A percentile compares a stretch with the other conserved stretches of the same genome.
Conservation (phyloP, 2,797 vertebrate genomes). For the Trachops cirrhosus region DNA sequence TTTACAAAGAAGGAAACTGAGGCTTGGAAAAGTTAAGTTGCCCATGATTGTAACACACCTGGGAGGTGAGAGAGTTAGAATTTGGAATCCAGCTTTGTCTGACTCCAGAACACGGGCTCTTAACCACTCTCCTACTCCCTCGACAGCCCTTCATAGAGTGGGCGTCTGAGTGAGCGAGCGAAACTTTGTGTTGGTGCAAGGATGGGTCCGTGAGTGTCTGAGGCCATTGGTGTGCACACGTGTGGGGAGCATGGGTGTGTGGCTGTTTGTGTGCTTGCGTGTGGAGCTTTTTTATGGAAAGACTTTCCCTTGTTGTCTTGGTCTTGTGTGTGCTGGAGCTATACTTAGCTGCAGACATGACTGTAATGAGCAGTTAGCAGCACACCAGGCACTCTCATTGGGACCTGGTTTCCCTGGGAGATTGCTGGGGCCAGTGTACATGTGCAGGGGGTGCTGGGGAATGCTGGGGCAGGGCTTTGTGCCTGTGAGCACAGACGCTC, state of each 20-base stretch:
- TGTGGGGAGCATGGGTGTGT: not conserved
- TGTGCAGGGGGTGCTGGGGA: constrained; percentile 19
- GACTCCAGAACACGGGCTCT: not conserved
- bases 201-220: not conserved
- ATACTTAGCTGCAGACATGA: constrained; percentile 73
- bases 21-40: not conserved
- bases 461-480: not conserved
- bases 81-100: not conserved
- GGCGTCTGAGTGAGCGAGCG: not conserved
- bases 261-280: constrained; percentile 32
- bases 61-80: not conserved
- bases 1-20: constrained; percentile 18
- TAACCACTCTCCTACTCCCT: not conserved
- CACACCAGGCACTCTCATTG: constrained; percentile 55
- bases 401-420: constrained; percentile 77
- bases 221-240: not conserved
- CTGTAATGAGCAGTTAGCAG: constrained; percentile 72
- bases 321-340: constrained; percentile 65
- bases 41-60: not conserved
- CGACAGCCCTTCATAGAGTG: not conserved
- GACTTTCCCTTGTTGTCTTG: constrained; percentile 67
- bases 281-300: constrained; percentile 31
- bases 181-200: not conserved
- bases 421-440: constrained; percentile 43
- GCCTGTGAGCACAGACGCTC: not conserved